Percentiles rank a stretch among this genome's conserved stretches.
Evolutionary conservation across 2,888 invertebrate species (phyloP).

Genomic region (Orthosia gothica): DNA sequence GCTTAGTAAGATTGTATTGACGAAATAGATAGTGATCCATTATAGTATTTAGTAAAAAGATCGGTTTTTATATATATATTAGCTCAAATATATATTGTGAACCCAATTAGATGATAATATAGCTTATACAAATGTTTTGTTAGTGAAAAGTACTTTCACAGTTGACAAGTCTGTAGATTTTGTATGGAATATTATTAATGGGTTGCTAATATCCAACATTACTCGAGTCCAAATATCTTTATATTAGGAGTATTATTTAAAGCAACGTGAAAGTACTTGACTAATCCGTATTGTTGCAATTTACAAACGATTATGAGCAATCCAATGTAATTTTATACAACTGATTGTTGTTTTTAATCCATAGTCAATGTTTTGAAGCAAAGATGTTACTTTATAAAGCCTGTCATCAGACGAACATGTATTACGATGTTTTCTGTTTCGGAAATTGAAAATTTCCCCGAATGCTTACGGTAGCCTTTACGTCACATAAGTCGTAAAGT

Average conservation of each 20-base stretch:
- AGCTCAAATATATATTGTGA: slow-evolving; percentile 60
- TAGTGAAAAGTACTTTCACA: slow-evolving; percentile 55
- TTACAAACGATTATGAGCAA: slow-evolving; percentile 59
- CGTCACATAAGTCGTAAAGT: slow-evolving; percentile 83
- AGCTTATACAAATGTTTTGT: slow-evolving; percentile 51
- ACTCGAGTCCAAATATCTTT: slow-evolving; percentile 26
- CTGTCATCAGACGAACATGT: slow-evolving; percentile 54
- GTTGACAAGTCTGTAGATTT: slow-evolving; percentile 38
- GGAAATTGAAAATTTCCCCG: slow-evolving; percentile 88
- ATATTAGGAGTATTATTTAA: slow-evolving; percentile 36
- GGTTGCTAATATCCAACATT: slow-evolving; percentile 28
- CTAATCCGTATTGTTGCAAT: slow-evolving; percentile 50
- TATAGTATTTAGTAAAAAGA: slow-evolving; percentile 28
- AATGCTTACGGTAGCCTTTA: slow-evolving; percentile 81
- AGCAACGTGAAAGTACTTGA: slow-evolving; percentile 56
- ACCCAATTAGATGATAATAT: slow-evolving; percentile 40
- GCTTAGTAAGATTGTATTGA: slow-evolving; percentile 53
- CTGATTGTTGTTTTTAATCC: slow-evolving; percentile 17
- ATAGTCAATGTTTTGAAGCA: slow-evolving; percentile 34
- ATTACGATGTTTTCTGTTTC: slow-evolving; percentile 62
- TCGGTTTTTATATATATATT: slow-evolving; percentile 56
- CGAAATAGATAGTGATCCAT: slow-evolving; percentile 38
- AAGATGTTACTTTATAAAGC: slow-evolving; percentile 33
- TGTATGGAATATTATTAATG: slow-evolving; percentile 30
- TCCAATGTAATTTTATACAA: slow-evolving; percentile 48